Evolutionary conservation across 2,113 vertebrate genomes (phyloP), one percentile per base, ranked within the genome.

Genomic region (Petromus typicus): DNA sequence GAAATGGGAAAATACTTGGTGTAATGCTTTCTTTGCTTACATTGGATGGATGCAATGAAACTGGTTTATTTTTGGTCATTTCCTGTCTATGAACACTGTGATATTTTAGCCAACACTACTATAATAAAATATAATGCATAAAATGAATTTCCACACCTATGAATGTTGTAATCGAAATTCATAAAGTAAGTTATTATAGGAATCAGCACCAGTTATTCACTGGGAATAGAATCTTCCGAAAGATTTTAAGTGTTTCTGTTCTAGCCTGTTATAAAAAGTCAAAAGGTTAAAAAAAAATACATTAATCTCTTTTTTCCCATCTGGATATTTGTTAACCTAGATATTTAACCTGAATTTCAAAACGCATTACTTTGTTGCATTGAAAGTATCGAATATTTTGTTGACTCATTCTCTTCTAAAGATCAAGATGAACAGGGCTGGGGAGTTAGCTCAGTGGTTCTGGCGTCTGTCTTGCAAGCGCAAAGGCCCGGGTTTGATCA

Each of bases 141-240:
- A 98, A 98, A 93, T 94, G 91, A 97, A 78, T 98, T 98, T 98
- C 95, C 57, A 93, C 88, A 96, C 86, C 79, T 96, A 92, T 20
- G 56, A 92, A 97, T 96, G 95, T 90, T 95, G 83, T 97, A 97
- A 95, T 94, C 97, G 79, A 96, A 96, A 96, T 94, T 95, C 95
- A 94, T 96, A 95, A 96, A 96, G 61, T 96, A 95, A 89, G 59
- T 89, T n/a, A 7, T 96, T 97, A 63, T 91, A 94, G 89, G 96
- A 96, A 96, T 93, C 45, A 34, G 86, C 94, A 95, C 91, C 89
- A 95, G 92, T 97, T 97, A 95, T 61, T 98, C 67, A 63, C 10
- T 66, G 57, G 95, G 86, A 90, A 97, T 96, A 95, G 75, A 96
- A 96, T 96, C 96, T 89, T 97, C 54, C 0, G 25, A 91, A 96